Evolutionary conservation across 2,113 vertebrate species (phyloP).

Genomic region (Symphodus melops): DNA sequence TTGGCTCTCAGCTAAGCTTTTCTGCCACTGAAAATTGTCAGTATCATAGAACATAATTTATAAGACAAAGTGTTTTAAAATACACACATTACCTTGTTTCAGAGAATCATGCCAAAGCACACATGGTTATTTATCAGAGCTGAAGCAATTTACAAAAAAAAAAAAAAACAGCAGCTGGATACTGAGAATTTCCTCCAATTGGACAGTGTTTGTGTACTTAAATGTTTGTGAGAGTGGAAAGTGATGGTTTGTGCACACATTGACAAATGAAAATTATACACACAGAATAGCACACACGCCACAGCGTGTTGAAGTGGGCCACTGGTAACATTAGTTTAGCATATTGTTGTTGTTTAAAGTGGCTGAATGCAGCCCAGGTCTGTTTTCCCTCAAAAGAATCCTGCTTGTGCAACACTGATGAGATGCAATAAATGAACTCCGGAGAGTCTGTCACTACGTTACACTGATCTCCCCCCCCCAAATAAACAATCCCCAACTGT

Average conservation of each 20-base stretch:
- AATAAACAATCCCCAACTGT: slow-evolving; percentile 43
- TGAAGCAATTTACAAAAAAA: neutral
- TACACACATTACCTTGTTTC: slow-evolving; percentile 7
- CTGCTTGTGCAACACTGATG: slow-evolving; percentile 38
- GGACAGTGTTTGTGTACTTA: neutral
- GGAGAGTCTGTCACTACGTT: slow-evolving; percentile 53
- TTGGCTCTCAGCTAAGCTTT: slow-evolving; percentile 16
- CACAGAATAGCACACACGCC: slow-evolving; percentile 1
- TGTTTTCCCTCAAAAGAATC: slow-evolving; percentile 15
- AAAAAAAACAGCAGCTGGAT: neutral
- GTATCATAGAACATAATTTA: neutral
- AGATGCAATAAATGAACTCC: slow-evolving; percentile 41
- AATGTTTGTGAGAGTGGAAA: neutral
- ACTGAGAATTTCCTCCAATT: neutral
- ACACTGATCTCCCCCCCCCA: slow-evolving; percentile 50
- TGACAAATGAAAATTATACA: slow-evolving; percentile 7
- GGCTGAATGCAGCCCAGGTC: slow-evolving; percentile 17
- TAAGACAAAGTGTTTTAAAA: slow-evolving; percentile 1
- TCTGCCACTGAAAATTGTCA: slow-evolving; percentile 12
- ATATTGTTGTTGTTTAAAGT: slow-evolving; percentile 28
- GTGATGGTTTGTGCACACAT: neutral
- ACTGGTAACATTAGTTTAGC: slow-evolving; percentile 19
- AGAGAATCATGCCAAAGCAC: slow-evolving; percentile 10
- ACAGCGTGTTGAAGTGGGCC: neutral
- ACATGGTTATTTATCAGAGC: slow-evolving; percentile 1